Evolutionary conservation across 2,113 vertebrate genomes (phyloP), one percentile per base, ranked within the genome.

Genomic region (Noctilio leporinus): DNA sequence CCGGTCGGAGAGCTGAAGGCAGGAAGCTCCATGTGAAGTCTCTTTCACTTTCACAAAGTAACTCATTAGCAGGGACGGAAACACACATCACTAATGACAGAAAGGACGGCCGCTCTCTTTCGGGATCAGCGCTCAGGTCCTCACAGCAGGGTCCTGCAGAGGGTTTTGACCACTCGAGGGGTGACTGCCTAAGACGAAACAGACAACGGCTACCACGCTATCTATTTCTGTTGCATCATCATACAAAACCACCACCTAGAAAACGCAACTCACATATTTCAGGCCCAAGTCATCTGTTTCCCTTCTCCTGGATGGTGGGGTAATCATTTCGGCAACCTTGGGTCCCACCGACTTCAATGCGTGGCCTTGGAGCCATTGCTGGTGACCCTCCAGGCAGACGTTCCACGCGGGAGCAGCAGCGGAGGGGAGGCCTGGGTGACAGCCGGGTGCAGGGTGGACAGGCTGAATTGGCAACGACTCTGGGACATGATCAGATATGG

Each of bases 361-460:
- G 72, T 77, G 84, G 91, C 62, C 95, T 82, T 11, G 19, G 76
- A 90, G 55, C 62, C 85, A n/a, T 86, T 65, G 19, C 10, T 45
- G 81, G 87, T 70, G 76, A 86, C 62, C 75, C 65, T 90, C 91
- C 84, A 89, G 35, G 45, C 88, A 94, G 87, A 92, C 22, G 57
- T 72, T 80, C 62, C 73, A 33, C 4, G 5, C 26, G 62, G 76
- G 62, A 72, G 92, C 1, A 24, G 49, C 38, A 8, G 6, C 26
- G 38, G 17, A 38, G 28, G 53, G 49, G 55, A 92, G 24, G 19
- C 43, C 2, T 2, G 16, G 33, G 43, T 26, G 67, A 12, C 38
- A n/a, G 19, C 35, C 4, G 8, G 17, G 28, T 53, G 53, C 62
- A 40, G n/a, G 89, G 49, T 26, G 76, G 64, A n/a, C 9, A 59